A percentile compares a stretch with the other conserved stretches of the same genome.
Conservation (phyloP, 2,888 invertebrate species). For the Chalcosyrphus nemorum region DNA sequence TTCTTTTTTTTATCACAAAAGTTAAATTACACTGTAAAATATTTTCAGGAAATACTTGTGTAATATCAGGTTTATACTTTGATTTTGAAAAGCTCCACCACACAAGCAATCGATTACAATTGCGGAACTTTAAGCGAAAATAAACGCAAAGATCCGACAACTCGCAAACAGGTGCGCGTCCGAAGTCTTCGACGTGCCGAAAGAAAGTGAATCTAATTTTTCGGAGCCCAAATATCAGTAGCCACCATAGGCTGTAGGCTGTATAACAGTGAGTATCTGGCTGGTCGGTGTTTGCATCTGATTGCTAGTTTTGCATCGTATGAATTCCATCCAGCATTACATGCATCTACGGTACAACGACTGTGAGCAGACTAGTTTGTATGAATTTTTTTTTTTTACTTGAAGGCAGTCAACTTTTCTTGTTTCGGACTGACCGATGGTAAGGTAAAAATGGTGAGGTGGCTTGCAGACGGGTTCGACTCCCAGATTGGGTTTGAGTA, state of each 20-base stretch:
- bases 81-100: constrained; percentile 8
- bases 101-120: constrained; percentile 13
- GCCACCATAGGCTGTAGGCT: constrained; percentile 11
- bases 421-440: constrained; percentile 21
- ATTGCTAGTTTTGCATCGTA: constrained; percentile 54
- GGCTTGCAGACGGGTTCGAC: background rate
- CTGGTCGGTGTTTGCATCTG: constrained; percentile 40
- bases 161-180: constrained; percentile 52
- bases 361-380: constrained; percentile 47
- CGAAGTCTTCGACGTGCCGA: constrained; percentile 45
- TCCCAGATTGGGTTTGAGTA: background rate
- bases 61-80: constrained; percentile 36
- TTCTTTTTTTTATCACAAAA: constrained; percentile 24
- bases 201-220: constrained; percentile 51
- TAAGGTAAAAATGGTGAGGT: background rate
- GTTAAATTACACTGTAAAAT: constrained; percentile 29
- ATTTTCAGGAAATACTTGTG: constrained; percentile 63
- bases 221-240: constrained; percentile 25
- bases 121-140: constrained; percentile 11
- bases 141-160: background rate
- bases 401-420: constrained; percentile 72
- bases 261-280: background rate
- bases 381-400: constrained; percentile 34
- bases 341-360: constrained; percentile 6
- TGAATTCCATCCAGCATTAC: constrained; percentile 40